Evolutionary conservation across 2,888 invertebrate species (phyloP), one percentile per base, ranked within the genome.

Genomic region (Idaea biselata): DNA sequence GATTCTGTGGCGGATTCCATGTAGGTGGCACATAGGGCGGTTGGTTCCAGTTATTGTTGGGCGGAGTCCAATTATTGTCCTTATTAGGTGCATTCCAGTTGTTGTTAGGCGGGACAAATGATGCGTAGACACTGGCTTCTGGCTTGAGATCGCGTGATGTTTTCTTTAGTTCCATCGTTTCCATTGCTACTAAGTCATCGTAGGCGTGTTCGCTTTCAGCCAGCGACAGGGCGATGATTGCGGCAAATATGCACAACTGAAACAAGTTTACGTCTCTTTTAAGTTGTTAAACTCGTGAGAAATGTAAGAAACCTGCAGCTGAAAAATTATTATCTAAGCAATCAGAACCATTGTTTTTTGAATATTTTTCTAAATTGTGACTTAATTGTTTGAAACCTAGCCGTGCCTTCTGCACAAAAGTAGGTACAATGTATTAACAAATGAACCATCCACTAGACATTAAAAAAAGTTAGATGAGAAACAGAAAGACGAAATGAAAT

Each of bases 211-310:
- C 77, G 8, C 78, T 68, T 67, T 83, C 83, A 60, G 86, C 89
- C 63, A 82, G 60, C 17, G 89, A 72, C 60, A 90, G 64, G 55
- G 89, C 89, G 79, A 90, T 73, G 62, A 86, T 69, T 73, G 83
- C 80, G 59, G 82, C 68, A 64, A 89, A 74, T 71, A 85, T 67
- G 63, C 76, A 80, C 57, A 88, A 65, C 91, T 91, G 86, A 55
- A 75, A 77, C 7, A 44, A 44, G 44, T 44, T 44, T 8, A 44
- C 11, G 11, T 11, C 11, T 14, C 0, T 7, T 44, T 33, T n/a
- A n/a, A n/a, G 8, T 44, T 44, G 44, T 3, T 44, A 25, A 3
- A 25, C 25, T 25, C 25, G 25, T 25, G 25, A 25, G 25, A 25
- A 3, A 25, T 5, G 25, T 25, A 3, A 25, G 25, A 25, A 25